Base-by-base conservation (phyloP, 2,797 vertebrate species). In the Amniataba percoides region DNA sequence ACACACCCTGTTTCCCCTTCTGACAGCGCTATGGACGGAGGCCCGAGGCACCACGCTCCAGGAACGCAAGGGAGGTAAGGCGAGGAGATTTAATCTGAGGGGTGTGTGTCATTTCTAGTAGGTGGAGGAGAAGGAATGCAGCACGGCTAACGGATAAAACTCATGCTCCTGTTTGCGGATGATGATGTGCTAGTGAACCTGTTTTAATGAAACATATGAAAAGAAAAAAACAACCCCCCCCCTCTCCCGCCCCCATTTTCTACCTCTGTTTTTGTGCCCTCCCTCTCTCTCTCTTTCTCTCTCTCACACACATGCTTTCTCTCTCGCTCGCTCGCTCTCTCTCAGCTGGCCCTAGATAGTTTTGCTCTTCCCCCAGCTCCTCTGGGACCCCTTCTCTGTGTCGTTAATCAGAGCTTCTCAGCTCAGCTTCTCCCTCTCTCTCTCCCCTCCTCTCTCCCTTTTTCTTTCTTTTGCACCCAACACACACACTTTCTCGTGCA, bases 371-470 rank as follows among this genome's bases (percentile, higher is more conserved):
- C 91, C 88, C 89, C 88, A 88, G 82, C 86, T 92, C 94, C 92
- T 93, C 82, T 92, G 92, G 92, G 92, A 93, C 92, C 84, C 83
- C 87, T 90, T 92, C 92, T 91, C 91, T 89, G 90, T 93, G 89
- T 93, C 92, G 90, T 93, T 94, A 94, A 94, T 94, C 93, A 94
- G 93, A 92, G 88, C 90, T 92, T 91, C 94, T 91, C 93, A 91
- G 85, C 91, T 89, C 92, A 88, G 88, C 89, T 86, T 85, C 91
- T 83, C 81, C 63, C 72, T 62, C 69, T 71, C 69, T 80, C 73
- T 71, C 83, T 83, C 65, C 73, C 71, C 55, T 68, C 87, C 81
- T 85, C 84, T 80, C 82, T 81, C 78, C 55, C 77, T 84, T 85
- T 90, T 87, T 88, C 81, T 89, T 86, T 84, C 87, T 81, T 91